Evolutionary conservation across 2,113 vertebrate species (phyloP).

Genomic region (Miniopterus natalensis): DNA sequence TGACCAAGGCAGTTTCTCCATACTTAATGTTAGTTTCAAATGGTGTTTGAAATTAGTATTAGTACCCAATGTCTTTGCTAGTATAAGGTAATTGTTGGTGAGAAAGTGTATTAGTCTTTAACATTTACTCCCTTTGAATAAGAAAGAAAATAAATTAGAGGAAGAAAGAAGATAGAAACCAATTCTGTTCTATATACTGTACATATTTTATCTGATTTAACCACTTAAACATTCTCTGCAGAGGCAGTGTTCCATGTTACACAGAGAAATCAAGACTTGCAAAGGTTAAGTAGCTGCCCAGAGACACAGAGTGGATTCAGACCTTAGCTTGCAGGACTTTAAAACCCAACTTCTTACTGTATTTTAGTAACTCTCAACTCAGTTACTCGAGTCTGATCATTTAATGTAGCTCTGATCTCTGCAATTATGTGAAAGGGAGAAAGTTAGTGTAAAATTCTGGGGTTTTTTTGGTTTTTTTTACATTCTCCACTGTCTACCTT

Average conservation of each 20-base stretch:
- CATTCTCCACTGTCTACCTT: neutral
- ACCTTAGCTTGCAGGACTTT: neutral
- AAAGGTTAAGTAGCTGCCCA: neutral
- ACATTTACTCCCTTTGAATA: neutral
- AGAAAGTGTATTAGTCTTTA: constrained; percentile 37
- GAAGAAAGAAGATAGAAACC: constrained; percentile 4
- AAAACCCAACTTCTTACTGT: neutral
- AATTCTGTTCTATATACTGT: neutral
- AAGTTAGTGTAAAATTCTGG: neutral
- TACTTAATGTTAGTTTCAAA: constrained; percentile 26
- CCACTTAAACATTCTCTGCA: neutral
- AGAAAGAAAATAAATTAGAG: constrained; percentile 46
- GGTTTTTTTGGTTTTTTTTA: neutral
- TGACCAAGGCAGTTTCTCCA: constrained; percentile 7
- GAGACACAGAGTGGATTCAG: neutral
- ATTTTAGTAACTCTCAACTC: neutral
- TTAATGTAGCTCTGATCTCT: constrained; percentile 33
- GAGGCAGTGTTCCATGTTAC: neutral
- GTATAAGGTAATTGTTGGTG: neutral
- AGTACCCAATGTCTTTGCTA: neutral
- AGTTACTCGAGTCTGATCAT: neutral
- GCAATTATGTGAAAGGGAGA: constrained; percentile 22
- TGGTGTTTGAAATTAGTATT: neutral
- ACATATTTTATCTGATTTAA: constrained; percentile 31
- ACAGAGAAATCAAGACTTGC: neutral